These are phyloP conservation scores for Ochotona princeps DNA, from an alignment of 2,113 vertebrate species.

Conservation along the genomic window DNA sequence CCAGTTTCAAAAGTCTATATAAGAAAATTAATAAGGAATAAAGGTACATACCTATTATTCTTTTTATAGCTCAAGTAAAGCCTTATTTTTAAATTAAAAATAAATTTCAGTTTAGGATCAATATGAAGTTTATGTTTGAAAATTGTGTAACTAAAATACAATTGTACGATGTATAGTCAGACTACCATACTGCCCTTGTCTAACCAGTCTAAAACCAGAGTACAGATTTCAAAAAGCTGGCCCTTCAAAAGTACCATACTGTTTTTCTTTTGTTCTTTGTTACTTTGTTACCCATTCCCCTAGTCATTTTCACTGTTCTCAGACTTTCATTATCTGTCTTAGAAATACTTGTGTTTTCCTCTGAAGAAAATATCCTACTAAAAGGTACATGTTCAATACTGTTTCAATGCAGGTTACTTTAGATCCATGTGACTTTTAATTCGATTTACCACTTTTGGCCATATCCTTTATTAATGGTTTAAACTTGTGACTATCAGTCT, in stretches of 20 bases:
- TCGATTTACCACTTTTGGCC: slow-evolving; percentile 74
- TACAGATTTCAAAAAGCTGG: slow-evolving; percentile 69
- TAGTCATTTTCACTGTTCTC: slow-evolving; percentile 79
- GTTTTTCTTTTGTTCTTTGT: slow-evolving; percentile 78
- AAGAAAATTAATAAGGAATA: not conserved
- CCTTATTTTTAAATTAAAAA: slow-evolving; percentile 46
- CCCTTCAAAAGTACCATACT: slow-evolving; percentile 75
- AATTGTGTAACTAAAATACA: slow-evolving; percentile 36
- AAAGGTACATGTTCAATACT: slow-evolving; percentile 70
- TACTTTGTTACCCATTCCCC: slow-evolving; percentile 68
- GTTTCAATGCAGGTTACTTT: slow-evolving; percentile 73
- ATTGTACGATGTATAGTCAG: not conserved
- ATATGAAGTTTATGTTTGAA: not conserved
- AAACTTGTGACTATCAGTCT: slow-evolving; percentile 72
- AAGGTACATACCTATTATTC: not conserved
- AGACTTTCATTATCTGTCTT: slow-evolving; percentile 76
- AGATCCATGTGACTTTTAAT: slow-evolving; percentile 61
- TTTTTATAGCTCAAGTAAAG: not conserved
- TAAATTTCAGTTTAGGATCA: slow-evolving; percentile 18
- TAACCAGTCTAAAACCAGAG: slow-evolving; percentile 71
- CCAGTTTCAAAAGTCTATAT: not conserved
- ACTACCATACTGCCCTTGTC: slow-evolving; percentile 68
- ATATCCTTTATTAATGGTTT: slow-evolving; percentile 34
- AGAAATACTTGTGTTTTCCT: slow-evolving; percentile 73
- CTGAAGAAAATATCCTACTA: slow-evolving; percentile 53